phyloP scores from a whole-genome alignment of 1,140 invertebrate species.

The Cyclina sinensis region DNA sequence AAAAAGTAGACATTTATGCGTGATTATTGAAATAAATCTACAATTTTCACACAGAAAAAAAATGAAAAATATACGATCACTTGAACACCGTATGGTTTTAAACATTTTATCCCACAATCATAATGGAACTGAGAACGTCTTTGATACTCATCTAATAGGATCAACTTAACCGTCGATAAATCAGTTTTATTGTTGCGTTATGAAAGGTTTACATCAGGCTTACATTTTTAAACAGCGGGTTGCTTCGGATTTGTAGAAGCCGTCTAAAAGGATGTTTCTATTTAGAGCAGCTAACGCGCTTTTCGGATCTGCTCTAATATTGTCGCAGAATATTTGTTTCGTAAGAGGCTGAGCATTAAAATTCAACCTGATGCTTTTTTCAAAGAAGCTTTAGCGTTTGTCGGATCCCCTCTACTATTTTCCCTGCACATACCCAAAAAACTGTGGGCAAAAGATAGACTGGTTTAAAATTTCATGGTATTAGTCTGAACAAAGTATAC shows the following conservation, averaged over 20 bases:
- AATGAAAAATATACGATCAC: background rate
- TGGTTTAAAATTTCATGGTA: too few relatives aligned
- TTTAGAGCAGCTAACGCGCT: background rate
- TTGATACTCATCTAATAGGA: slow-evolving; percentile 53
- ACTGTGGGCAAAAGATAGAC: too few relatives aligned
- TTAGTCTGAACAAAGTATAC: too few relatives aligned
- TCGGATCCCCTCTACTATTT: too few relatives aligned
- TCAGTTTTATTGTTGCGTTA: slow-evolving; percentile 64
- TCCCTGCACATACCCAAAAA: too few relatives aligned
- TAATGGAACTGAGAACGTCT: slow-evolving; percentile 25
- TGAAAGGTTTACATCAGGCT: slow-evolving; percentile 58
- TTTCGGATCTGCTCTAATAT: background rate
- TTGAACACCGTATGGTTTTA: slow-evolving; percentile 20
- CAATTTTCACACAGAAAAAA: slow-evolving; percentile 16
- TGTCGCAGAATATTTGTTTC: background rate
- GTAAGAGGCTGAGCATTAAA: too few relatives aligned
- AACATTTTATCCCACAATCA: slow-evolving; percentile 7
- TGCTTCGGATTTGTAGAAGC: background rate
- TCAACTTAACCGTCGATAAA: slow-evolving; percentile 37
- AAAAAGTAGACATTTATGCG: background rate
- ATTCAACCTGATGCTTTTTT: too few relatives aligned
- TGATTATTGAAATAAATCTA: background rate
- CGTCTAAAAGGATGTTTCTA: slow-evolving; percentile 3
- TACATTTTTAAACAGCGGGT: slow-evolving; percentile 51
- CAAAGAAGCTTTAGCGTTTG: too few relatives aligned